Evolutionary conservation across 1,140 invertebrate species (phyloP).

Genomic region (Penaeus vannamei): DNA sequence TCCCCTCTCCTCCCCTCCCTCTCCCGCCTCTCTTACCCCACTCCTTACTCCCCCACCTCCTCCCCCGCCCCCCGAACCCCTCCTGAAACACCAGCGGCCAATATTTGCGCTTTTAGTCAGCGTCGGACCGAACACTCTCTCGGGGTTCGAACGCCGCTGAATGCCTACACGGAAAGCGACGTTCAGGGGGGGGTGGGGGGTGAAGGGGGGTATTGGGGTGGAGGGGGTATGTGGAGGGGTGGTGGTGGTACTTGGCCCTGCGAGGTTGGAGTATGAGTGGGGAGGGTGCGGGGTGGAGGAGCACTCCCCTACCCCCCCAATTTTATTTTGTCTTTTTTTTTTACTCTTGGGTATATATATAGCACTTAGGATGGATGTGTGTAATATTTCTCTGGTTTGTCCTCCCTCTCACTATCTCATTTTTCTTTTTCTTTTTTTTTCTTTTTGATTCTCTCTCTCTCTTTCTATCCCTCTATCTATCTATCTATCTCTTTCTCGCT

Average conservation of each 20-base stretch:
- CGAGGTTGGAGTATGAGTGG: no score
- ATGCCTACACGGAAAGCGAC: slow-evolving; percentile 61
- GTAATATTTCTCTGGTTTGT: not conserved
- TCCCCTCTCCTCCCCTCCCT: not conserved
- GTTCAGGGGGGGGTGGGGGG: slow-evolving; percentile 44
- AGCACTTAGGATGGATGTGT: not conserved
- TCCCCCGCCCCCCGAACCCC: not conserved
- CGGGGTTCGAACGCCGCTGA: slow-evolving; percentile 38
- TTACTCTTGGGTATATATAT: no score
- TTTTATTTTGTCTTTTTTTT: no score
- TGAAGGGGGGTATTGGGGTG: not conserved
- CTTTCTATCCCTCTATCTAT: no score
- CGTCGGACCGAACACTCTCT: not conserved
- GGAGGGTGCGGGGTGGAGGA: no score
- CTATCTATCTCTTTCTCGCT: no score
- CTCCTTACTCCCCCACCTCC: not conserved
- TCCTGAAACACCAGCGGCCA: not conserved
- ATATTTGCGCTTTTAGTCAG: not conserved
- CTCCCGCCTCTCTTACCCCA: no score
- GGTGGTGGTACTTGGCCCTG: no score
- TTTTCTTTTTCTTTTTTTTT: slow-evolving; percentile 6
- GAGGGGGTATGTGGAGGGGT: no score
- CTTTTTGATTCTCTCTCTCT: no score
- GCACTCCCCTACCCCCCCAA: no score
- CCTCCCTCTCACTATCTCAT: slow-evolving; percentile 10